Percentiles rank a stretch among this genome's conserved stretches.
These are phyloP conservation scores for Araneus ventricosus DNA, from an alignment of 1,140 invertebrate species.

Conservation along the genomic window DNA sequence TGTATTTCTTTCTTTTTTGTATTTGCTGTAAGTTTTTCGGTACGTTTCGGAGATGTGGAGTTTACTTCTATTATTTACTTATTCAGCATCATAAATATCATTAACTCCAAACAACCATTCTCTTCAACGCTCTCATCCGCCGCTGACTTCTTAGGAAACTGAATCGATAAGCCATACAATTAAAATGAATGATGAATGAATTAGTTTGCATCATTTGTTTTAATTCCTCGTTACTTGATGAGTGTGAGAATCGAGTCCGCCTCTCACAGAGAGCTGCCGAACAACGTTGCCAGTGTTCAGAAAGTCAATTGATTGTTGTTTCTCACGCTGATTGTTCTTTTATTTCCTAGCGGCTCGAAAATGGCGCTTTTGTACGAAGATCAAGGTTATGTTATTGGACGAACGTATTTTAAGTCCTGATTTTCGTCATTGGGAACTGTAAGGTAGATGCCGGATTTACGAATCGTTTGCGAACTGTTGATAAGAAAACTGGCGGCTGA, in stretches of 20 bases:
- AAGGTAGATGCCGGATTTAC: neutral
- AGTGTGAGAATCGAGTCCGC: neutral
- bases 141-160: neutral
- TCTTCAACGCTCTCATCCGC: neutral
- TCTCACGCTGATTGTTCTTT: slow-evolving; percentile 49
- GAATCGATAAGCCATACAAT: neutral
- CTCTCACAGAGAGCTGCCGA: neutral
- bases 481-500: too few relatives aligned
- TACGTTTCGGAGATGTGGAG: too few relatives aligned
- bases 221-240: slow-evolving; percentile 6
- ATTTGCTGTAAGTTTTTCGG: too few relatives aligned
- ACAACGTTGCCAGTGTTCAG: slow-evolving; percentile 12
- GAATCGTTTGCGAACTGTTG: neutral
- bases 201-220: neutral
- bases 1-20: too few relatives aligned
- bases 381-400: neutral
- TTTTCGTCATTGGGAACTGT: slow-evolving; percentile 16
- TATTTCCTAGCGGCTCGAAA: neutral
- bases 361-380: slow-evolving; percentile 14
- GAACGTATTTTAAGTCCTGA: slow-evolving; percentile 2
- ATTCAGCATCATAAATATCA: too few relatives aligned
- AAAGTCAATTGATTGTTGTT: slow-evolving; percentile 43
- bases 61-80: too few relatives aligned
- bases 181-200: slow-evolving; percentile 3
- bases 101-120: neutral